phyloP scores from a whole-genome alignment of 1,140 invertebrate species.

The Drosophila carrolli region DNA sequence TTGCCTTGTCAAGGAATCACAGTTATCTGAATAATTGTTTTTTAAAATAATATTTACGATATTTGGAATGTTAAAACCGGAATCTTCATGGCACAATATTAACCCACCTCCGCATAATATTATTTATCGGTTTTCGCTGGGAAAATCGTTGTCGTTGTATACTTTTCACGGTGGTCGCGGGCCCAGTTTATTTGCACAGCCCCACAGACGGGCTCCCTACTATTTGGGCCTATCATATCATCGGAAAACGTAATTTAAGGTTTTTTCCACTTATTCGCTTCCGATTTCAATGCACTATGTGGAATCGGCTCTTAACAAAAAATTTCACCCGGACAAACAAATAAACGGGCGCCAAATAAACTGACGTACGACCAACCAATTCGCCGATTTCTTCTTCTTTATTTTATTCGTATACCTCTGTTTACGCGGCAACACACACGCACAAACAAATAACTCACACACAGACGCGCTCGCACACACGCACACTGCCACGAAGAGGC shows the following conservation, averaged over 20 bases:
- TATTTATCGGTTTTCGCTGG: constrained; percentile 52
- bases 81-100: not conserved
- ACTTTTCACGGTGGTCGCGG: constrained; percentile 20
- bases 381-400: constrained; percentile 48
- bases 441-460: constrained; percentile 36
- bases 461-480: constrained; percentile 30
- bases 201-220: constrained; percentile 23
- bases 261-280: not conserved
- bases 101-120: constrained; percentile 73
- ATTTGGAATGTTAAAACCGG: not conserved
- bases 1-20: constrained; percentile 5
- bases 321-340: constrained; percentile 64
- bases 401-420: constrained; percentile 26
- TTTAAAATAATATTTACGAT: not conserved
- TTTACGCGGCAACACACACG: constrained; percentile 57
- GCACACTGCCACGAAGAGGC: constrained; percentile 12
- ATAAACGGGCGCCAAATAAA: constrained; percentile 75
- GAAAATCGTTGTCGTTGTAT: constrained; percentile 58
- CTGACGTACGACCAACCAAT: constrained; percentile 38
- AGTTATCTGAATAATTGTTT: not conserved
- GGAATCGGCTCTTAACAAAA: constrained; percentile 16
- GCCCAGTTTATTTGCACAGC: not conserved
- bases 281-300: constrained; percentile 10
- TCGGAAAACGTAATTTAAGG: constrained; percentile 21
- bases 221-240: constrained; percentile 42